These are phyloP conservation scores for Pectinophora gossypiella DNA, from an alignment of 1,140 invertebrate species.

Conservation along the genomic window DNA sequence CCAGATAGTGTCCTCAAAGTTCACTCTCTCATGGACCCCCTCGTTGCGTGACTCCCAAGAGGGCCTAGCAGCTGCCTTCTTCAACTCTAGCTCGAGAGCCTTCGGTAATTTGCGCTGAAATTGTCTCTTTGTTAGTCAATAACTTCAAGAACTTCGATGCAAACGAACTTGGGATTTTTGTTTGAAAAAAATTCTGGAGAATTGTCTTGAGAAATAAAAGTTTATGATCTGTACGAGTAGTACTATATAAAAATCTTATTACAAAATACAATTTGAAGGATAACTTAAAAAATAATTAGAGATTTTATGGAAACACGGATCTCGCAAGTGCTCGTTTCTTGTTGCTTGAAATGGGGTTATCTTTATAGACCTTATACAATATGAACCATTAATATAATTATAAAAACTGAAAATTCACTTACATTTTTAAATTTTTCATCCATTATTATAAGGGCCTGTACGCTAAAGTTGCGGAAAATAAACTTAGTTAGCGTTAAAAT, in stretches of 20 bases:
- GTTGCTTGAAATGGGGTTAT: too few species aligned
- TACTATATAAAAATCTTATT: too few species aligned
- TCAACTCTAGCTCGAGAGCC: slow-evolving; percentile 8
- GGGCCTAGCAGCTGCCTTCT: slow-evolving; percentile 13
- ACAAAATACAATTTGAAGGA: too few species aligned
- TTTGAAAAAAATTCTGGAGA: too few species aligned
- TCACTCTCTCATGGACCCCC: slow-evolving; percentile 38
- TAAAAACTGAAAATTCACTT: not conserved
- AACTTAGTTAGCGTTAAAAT: slow-evolving; percentile 11
- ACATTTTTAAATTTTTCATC: slow-evolving; percentile 26
- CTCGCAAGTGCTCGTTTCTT: too few species aligned
- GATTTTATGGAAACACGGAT: too few species aligned
- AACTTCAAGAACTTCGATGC: too few species aligned
- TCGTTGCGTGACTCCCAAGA: slow-evolving; percentile 35
- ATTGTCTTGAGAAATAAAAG: too few species aligned
- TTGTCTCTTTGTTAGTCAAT: too few species aligned
- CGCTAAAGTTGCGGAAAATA: slow-evolving; percentile 3
- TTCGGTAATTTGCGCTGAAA: slow-evolving; percentile 4
- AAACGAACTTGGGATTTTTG: too few species aligned
- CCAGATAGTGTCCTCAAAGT: slow-evolving; percentile 44
- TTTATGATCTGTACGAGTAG: too few species aligned
- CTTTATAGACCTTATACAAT: not conserved
- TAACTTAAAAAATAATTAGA: too few species aligned
- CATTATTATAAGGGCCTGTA: slow-evolving; percentile 13
- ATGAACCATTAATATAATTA: not conserved